Conservation (phyloP, 2,888 invertebrate species). For the Nomada fucata region DNA sequence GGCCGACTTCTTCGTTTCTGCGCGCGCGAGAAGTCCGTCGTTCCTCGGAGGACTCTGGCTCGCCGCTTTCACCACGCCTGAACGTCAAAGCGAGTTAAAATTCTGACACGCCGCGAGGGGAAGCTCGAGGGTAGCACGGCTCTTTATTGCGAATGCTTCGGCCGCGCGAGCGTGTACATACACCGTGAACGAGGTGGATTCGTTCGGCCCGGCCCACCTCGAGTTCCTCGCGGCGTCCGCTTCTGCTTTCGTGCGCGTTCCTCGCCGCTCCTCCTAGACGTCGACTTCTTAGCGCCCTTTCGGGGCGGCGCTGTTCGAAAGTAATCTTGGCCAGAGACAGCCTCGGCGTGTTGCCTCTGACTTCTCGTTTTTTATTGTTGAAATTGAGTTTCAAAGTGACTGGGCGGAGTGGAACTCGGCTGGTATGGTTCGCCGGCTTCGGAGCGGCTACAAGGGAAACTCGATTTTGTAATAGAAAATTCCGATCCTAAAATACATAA, state of each 20-base stretch:
- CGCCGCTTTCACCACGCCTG: conserved; percentile 53
- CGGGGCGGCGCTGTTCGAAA: conserved; percentile 36
- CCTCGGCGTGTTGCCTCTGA: conserved; percentile 1
- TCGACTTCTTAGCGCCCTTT: conserved; percentile 29
- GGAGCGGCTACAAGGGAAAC: neutral
- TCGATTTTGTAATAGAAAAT: too few species aligned
- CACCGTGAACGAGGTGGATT: conserved; percentile 39
- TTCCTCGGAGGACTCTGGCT: conserved; percentile 19
- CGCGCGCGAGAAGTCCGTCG: neutral
- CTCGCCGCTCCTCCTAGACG: neutral
- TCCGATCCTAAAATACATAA: too few species aligned
- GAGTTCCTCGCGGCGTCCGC: conserved; percentile 31
- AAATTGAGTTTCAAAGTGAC: conserved; percentile 51
- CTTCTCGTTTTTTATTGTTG: conserved; percentile 33
- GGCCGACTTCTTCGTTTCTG: neutral
- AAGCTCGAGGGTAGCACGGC: conserved; percentile 37
- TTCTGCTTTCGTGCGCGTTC: conserved; percentile 22
- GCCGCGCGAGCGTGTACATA: conserved; percentile 21
- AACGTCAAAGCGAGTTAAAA: conserved; percentile 69
- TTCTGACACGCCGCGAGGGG: conserved; percentile 63
- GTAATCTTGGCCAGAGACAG: conserved; percentile 32
- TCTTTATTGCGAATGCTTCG: conserved; percentile 66
- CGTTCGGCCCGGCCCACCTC: conserved; percentile 39
- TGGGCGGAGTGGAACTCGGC: conserved; percentile 13
- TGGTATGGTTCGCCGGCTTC: neutral